These are phyloP conservation scores for Astyanax mexicanus DNA, from an alignment of 2,797 vertebrate species.

Conservation along the genomic window DNA sequence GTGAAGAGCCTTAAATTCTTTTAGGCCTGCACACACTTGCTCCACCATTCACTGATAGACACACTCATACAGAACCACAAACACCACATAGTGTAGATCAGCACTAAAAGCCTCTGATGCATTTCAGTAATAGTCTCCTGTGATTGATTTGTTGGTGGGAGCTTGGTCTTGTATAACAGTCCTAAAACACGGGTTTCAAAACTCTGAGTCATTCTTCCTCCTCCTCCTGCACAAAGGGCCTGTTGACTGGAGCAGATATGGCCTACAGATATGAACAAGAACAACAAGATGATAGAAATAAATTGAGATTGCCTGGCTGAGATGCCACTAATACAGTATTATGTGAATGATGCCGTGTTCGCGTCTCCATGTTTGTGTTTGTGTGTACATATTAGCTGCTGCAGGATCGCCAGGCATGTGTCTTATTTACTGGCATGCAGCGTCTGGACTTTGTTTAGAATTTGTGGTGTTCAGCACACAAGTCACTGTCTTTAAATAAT, in stretches of 20 bases:
- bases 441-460: not conserved
- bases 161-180: conserved; percentile 40
- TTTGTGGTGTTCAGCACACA: conserved; percentile 14
- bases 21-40: conserved; percentile 18
- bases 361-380: not conserved
- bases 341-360: conserved; percentile 13
- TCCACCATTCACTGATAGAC: conserved; percentile 6
- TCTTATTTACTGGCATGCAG: not conserved
- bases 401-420: not conserved
- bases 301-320: conserved; percentile 4
- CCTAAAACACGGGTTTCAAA: conserved; percentile 29
- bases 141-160: conserved; percentile 44
- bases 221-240: conserved; percentile 27
- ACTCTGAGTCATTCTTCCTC: conserved; percentile 50
- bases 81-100: conserved; percentile 8
- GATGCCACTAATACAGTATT: conserved; percentile 5
- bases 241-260: conserved; percentile 25
- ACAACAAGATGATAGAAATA: conserved; percentile 9
- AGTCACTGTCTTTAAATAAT: not conserved
- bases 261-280: conserved; percentile 14
- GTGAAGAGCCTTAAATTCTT: conserved; percentile 20
- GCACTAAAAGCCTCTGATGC: conserved; percentile 42
- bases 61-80: conserved; percentile 16
- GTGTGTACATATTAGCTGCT: not conserved
- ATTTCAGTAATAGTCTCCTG: conserved; percentile 28